Evolutionary conservation across 2,113 vertebrate genomes (phyloP).

Genomic region (Numida meleagris): DNA sequence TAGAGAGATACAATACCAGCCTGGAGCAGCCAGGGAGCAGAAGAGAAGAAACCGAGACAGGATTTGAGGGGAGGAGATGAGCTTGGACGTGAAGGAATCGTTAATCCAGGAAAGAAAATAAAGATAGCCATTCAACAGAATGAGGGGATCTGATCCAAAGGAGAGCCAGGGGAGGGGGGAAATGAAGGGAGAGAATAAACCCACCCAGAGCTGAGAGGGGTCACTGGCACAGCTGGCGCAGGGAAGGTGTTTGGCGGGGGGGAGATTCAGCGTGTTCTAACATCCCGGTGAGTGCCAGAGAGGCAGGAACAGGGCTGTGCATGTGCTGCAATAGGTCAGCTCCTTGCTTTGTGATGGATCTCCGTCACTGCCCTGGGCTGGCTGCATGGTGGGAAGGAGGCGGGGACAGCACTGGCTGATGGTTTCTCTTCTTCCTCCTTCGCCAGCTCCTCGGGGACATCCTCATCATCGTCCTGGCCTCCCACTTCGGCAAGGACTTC

Average conservation of each 20-base stretch:
- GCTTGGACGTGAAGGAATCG: neutral
- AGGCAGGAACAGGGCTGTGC: neutral
- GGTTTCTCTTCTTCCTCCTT: constrained; percentile 13
- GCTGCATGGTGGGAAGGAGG: neutral
- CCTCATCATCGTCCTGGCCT: constrained; percentile 74
- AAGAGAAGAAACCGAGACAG: fast-evolving
- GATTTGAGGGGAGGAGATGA: neutral
- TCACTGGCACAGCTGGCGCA: neutral
- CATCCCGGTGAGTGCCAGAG: neutral
- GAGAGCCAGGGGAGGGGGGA: neutral
- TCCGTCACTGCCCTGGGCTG: fast-evolving
- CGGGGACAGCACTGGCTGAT: fast-evolving
- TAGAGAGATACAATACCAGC: neutral
- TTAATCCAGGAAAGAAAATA: neutral
- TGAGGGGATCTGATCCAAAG: neutral
- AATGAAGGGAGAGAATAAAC: neutral
- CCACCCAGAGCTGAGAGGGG: fast-evolving
- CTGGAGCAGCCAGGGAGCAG: neutral
- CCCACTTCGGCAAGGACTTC: constrained; percentile 67
- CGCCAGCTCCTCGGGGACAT: constrained; percentile 82
- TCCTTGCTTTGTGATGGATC: fast-evolving
- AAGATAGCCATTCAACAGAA: neutral
- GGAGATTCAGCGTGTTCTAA: neutral
- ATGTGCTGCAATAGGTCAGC: fast-evolving
- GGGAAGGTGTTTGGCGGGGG: neutral